A percentile compares a stretch with the other conserved stretches of the same genome.
Evolutionary conservation across 2,113 vertebrate species (phyloP).

Genomic region (Nerophis lumbriciformis): DNA sequence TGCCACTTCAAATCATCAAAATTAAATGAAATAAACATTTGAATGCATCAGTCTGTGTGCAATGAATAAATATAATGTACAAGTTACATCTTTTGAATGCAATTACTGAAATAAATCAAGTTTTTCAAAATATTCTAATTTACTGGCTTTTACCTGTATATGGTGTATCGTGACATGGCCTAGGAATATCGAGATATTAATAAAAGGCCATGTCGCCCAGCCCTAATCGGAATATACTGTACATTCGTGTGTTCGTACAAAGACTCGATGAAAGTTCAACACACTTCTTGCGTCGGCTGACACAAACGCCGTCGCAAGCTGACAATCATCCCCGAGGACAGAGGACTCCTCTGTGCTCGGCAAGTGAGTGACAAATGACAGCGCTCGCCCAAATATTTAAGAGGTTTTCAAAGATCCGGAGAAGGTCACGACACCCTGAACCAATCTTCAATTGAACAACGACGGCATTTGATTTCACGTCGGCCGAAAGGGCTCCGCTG

Average conservation of each 20-base stretch:
- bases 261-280: constrained; percentile 10
- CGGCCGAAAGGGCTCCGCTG: constrained; percentile 34
- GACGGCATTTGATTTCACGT: constrained; percentile 56
- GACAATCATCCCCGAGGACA: constrained; percentile 34
- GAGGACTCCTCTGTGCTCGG: constrained; percentile 50
- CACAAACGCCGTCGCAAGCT: constrained; percentile 14
- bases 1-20: too few relatives aligned
- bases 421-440: constrained; percentile 57
- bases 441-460: constrained; percentile 59
- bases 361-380: constrained; percentile 62
- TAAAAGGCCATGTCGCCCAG: too few relatives aligned
- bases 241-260: constrained; percentile 6
- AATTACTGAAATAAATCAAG: too few relatives aligned
- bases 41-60: too few relatives aligned
- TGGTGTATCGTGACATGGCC: too few relatives aligned
- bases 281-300: constrained; percentile 15
- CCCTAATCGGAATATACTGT: not conserved
- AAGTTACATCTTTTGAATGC: too few relatives aligned
- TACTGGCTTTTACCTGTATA: too few relatives aligned
- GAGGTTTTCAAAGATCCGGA: constrained; percentile 61
- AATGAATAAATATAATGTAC: too few relatives aligned
- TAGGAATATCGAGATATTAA: too few relatives aligned
- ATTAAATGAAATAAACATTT: too few relatives aligned
- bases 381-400: constrained; percentile 59
- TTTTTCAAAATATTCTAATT: too few relatives aligned